These are phyloP conservation scores for Melanostoma scalare DNA, from an alignment of 2,888 invertebrate genomes.

Conservation along the genomic window DNA sequence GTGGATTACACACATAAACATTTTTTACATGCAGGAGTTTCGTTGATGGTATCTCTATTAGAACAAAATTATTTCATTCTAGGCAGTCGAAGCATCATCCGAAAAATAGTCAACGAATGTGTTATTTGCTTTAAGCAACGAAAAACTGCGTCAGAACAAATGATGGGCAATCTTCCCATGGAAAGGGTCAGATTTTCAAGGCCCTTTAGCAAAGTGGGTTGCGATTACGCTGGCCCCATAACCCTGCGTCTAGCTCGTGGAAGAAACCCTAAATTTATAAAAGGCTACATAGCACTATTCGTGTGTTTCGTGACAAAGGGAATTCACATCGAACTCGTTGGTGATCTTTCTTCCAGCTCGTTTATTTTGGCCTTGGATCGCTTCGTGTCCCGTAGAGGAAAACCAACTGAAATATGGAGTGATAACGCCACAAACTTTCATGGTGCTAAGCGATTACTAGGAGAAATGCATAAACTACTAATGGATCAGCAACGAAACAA, in stretches of 20 bases:
- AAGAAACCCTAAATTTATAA: conserved; percentile 28
- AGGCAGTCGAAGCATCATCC: conserved; percentile 17
- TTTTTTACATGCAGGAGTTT: conserved; percentile 19
- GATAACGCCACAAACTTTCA: conserved; percentile 29
- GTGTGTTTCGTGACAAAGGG: conserved; percentile 37
- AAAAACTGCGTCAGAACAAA: conserved; percentile 17
- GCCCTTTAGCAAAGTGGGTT: conserved; percentile 41
- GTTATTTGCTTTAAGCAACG: conserved; percentile 22
- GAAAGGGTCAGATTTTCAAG: conserved; percentile 36
- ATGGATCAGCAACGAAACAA: conserved; percentile 18
- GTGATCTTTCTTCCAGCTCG: conserved; percentile 15
- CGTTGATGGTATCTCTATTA: conserved; percentile 19
- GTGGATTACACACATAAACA: conserved; percentile 12
- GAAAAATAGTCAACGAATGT: too few relatives aligned
- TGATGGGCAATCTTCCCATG: conserved; percentile 38
- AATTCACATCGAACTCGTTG: conserved; percentile 17
- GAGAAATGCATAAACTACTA: conserved; percentile 33
- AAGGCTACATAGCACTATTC: conserved; percentile 13
- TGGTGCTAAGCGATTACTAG: conserved; percentile 32
- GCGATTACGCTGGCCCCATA: conserved; percentile 29
- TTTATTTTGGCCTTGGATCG: conserved; percentile 22
- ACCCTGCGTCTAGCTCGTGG: conserved; percentile 21
- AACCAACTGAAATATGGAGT: conserved; percentile 35
- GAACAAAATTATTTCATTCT: conserved; percentile 24
- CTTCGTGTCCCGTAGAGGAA: conserved; percentile 11